Evolutionary conservation across 2,888 invertebrate genomes (phyloP), one percentile per base, ranked within the genome.

Genomic region (Cerastis rubricosa): DNA sequence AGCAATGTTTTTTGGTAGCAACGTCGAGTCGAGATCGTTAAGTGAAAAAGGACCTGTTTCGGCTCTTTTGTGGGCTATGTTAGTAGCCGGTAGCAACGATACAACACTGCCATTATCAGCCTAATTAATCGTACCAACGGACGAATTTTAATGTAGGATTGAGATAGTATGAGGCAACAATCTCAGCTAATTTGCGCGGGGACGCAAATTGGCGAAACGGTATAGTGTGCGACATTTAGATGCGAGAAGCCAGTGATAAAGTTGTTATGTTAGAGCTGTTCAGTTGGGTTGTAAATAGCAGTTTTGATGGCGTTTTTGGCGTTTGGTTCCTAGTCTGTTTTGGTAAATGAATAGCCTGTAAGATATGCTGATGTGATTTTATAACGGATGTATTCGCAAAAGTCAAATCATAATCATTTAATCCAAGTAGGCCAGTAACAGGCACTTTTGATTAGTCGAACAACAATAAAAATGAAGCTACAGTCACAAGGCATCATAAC

Each of bases 31-130:
- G 71, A 90, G 93, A 90, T 95, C 96, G 95, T 96, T 96, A 96
- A 94, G 93, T 92, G 93, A 93, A 94, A 90, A 94, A 92, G 93
- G 93, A 93, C 95, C 94, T 83, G 95, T 95, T 95, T 95, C 95
- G 96, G 96, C 92, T 74, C 93, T 90, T 95, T 96, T 96, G 95
- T 88, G 89, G 90, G 91, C 92, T 89, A 89, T 86, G 88, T 89
- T 88, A 77, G 86, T 89, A 89, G 94, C 92, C 95, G 93, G 96
- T 96, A 96, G 96, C 95, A 76, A 84, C 80, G 88, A 87, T 89
- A 89, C 90, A 87, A 91, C 91, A 91, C 91, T 87, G 84, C 68
- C 85, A 93, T 93, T 95, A 95, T 96, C 95, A 85, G 78, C 88
- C 94, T 96, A 95, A 96, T 96, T 96, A 96, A 96, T 95, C 95